Base-by-base conservation (phyloP, 2,797 vertebrate genomes). In the Eupleurogrammus muticus region DNA sequence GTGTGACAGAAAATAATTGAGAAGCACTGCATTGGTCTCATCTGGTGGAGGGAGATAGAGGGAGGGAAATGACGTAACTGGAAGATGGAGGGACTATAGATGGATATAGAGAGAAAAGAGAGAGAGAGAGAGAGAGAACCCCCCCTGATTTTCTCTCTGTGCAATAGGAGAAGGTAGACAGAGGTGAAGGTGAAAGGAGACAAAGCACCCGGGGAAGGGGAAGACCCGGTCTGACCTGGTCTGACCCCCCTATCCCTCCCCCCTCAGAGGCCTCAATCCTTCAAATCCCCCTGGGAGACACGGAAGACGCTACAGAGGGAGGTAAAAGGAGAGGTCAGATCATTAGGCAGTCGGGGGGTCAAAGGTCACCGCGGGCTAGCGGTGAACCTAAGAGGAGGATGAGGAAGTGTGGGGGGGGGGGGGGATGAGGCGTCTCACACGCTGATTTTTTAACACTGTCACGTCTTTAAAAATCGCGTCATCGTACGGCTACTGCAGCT, bases 121-220 rank as follows among this genome's bases (percentile, higher is more conserved):
- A 65, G 56, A 74, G n/a, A 40, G n/a, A n/a, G n/a, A n/a, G n/a
- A n/a, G n/a, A n/a, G n/a, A n/a, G n/a, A 56, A 24, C 28, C 28
- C 3, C 28, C 28, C 28, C 28, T 6, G 3, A 28, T 28, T 6
- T 28, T 28, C 28, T 28, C 6, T 28, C 28, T 28, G 28, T 28
- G 28, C 8, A 9, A n/a, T 7, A 17, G 9, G 17, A 38, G 28
- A 40, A 34, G 42, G 50, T 23, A 69, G 68, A 81, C 72, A 68
- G 52, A 69, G 83, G 76, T 89, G 79, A 87, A 89, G 89, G 91
- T 87, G 85, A 90, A 85, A 83, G 49, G 67, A 79, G 61, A 75
- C 74, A 69, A 85, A 77, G 77, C 71, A 64, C 61, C 50, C 20
- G 5, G 14, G 5, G 12, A 46, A 61, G 75, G 60, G 61, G 44